Base-by-base conservation (phyloP, 2,888 invertebrate species). In the Julus scandinavius region DNA sequence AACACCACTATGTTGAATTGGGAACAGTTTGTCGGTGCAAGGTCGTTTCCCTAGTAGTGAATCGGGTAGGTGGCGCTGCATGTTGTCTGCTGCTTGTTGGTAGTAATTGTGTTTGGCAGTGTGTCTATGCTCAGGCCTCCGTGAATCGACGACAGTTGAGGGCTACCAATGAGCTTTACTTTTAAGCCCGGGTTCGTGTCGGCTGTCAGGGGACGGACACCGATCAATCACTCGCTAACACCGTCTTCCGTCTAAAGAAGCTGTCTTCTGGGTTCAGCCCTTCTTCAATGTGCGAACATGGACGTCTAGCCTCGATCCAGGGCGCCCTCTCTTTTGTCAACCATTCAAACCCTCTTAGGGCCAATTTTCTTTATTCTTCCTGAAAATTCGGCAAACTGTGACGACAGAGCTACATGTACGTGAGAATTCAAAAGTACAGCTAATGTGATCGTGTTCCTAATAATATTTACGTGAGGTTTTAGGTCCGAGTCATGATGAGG, bases 161-260 rank as follows among this genome's bases (percentile, higher is more conserved):
- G 72, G 72, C 72, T 72, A 72, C 72, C 72, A 72, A 72, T 72
- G 72, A 72, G 72, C 72, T 72, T 72, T 72, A 72, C 72, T 72
- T 72, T 72, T 72, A 72, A 72, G 72, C 72, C 72, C 29, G 72
- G 72, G 72, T 72, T 72, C 72, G 72, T 72, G 72, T 72, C 72
- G 72, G 72, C 72, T 72, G 72, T 72, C 72, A 72, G 72, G 72
- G 72, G 72, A 72, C 72, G 72, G 72, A 72, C 72, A 72, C 72
- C 72, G 72, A 72, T 72, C 72, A 72, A 72, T 72, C 72, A 72
- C 72, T 29, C 72, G 20, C 72, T 72, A 72, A 72, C 72, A 72
- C 72, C 72, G 72, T 72, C 72, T 20, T 72, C 72, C 29, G 29
- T 29, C 72, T 72, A 72, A 72, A 72, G 72, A 72, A 20, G 72